A percentile compares a stretch with the other conserved stretches of the same genome.
Conservation (phyloP, 2,888 invertebrate species). For the Ptychoptera contaminata region DNA sequence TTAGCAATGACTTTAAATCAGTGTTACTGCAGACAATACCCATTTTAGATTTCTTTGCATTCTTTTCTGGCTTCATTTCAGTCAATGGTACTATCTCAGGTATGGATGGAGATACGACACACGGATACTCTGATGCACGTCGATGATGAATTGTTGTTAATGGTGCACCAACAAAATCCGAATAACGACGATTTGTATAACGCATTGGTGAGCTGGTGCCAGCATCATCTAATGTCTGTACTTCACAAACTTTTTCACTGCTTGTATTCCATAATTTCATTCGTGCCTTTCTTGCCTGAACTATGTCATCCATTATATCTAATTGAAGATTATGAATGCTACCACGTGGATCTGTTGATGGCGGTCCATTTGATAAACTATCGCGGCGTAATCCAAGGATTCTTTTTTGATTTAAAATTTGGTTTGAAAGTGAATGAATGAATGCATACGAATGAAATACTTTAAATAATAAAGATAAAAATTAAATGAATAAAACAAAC, state of each 20-base stretch:
- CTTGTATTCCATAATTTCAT: slow-evolving; percentile 76
- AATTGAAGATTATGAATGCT: slow-evolving; percentile 71
- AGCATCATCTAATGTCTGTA: slow-evolving; percentile 56
- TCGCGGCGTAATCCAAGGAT: slow-evolving; percentile 23
- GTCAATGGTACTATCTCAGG: slow-evolving; percentile 11
- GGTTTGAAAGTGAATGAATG: not conserved
- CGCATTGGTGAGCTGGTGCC: slow-evolving; percentile 34
- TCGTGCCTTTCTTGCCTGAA: slow-evolving; percentile 64
- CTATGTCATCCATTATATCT: slow-evolving; percentile 80
- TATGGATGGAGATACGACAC: slow-evolving; percentile 18
- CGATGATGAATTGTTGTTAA: slow-evolving; percentile 40
- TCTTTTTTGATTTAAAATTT: not conserved
- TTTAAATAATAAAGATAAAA: slow-evolving; percentile 28
- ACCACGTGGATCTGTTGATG: slow-evolving; percentile 54
- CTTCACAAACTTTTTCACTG: slow-evolving; percentile 64
- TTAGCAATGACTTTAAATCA: slow-evolving; percentile 25
- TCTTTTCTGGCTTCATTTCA: slow-evolving; percentile 12
- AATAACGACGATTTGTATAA: slow-evolving; percentile 49
- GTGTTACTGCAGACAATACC: slow-evolving; percentile 22
- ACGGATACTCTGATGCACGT: slow-evolving; percentile 59
- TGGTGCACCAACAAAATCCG: slow-evolving; percentile 44
- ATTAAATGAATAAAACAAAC: slow-evolving; percentile 27
- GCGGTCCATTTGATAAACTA: slow-evolving; percentile 41
- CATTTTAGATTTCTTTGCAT: slow-evolving; percentile 34
- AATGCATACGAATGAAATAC: slow-evolving; percentile 33